Conservation (phyloP, 2,113 vertebrate genomes). For the Procapra przewalskii region DNA sequence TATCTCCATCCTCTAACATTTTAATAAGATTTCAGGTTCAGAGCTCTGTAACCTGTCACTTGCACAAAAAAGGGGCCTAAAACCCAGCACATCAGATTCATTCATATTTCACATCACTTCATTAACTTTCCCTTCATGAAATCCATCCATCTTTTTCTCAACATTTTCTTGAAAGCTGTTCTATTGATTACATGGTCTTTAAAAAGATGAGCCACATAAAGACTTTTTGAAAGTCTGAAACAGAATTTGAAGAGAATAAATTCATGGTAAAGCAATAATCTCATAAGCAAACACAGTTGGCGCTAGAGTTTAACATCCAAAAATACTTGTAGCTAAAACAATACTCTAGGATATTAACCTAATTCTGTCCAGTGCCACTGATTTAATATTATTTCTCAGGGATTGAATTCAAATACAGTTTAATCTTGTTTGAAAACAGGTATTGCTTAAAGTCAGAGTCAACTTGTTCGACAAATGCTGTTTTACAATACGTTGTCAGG, state of each 20-base stretch:
- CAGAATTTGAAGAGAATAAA: conserved; percentile 5
- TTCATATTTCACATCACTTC: neutral
- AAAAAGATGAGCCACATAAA: conserved; percentile 37
- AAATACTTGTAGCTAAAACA: neutral
- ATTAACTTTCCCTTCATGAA: conserved; percentile 48
- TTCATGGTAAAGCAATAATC: neutral
- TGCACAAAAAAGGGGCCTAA: conserved; percentile 38
- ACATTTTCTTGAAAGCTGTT: conserved; percentile 22
- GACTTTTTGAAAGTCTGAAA: neutral
- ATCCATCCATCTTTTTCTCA: conserved; percentile 38
- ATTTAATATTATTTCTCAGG: neutral
- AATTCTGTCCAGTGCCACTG: neutral
- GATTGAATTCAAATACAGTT: neutral
- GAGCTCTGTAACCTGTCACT: conserved; percentile 46
- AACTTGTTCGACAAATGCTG: conserved; percentile 14
- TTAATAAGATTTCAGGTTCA: conserved; percentile 48
- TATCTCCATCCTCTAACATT: conserved; percentile 41
- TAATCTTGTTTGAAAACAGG: conserved; percentile 36
- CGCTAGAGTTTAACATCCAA: neutral
- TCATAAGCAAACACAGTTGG: neutral
- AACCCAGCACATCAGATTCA: neutral
- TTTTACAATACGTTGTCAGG: neutral
- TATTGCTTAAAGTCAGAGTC: neutral
- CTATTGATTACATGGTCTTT: conserved; percentile 41
- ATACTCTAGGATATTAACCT: neutral